These are phyloP conservation scores for Trichopria drosophilae DNA, from an alignment of 2,888 invertebrate species.

Conservation along the genomic window DNA sequence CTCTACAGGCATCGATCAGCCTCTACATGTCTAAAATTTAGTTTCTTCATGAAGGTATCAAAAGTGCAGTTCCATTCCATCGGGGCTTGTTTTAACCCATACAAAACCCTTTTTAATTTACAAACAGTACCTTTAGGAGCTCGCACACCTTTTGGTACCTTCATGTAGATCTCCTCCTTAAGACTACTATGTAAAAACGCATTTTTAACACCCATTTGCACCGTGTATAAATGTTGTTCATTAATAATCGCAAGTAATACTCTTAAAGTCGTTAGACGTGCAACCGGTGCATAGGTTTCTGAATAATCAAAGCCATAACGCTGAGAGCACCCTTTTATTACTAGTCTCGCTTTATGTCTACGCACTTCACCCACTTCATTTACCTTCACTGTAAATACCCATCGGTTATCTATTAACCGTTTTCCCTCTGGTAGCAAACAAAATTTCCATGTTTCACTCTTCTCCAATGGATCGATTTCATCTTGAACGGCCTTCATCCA, in stretches of 20 bases:
- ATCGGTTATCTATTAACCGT: slow-evolving; percentile 31
- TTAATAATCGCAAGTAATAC: slow-evolving; percentile 22
- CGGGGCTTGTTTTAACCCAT: slow-evolving; percentile 7
- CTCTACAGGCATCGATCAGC: too few relatives aligned
- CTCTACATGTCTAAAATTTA: too few relatives aligned
- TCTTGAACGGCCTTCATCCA: slow-evolving; percentile 35
- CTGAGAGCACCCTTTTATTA: slow-evolving; percentile 39
- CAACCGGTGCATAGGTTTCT: slow-evolving; percentile 44
- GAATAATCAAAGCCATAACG: slow-evolving; percentile 38
- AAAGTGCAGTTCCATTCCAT: slow-evolving; percentile 1
- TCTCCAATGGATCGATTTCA: slow-evolving; percentile 33
- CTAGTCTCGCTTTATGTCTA: slow-evolving; percentile 40
- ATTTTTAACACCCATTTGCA: too few relatives aligned
- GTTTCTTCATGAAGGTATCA: too few relatives aligned
- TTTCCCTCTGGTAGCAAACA: slow-evolving; percentile 25
- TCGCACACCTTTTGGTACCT: too few relatives aligned
- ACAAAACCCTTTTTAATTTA: slow-evolving; percentile 10
- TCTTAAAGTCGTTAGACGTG: slow-evolving; percentile 29
- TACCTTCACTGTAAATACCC: slow-evolving; percentile 37
- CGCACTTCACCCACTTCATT: slow-evolving; percentile 25
- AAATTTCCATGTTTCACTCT: slow-evolving; percentile 36
- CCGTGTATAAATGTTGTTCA: slow-evolving; percentile 25
- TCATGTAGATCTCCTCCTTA: too few relatives aligned
- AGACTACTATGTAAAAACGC: too few relatives aligned
- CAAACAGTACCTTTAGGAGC: slow-evolving; percentile 14